Conservation (phyloP, 1,140 invertebrate genomes). For the Dufourea novaeangliae region DNA sequence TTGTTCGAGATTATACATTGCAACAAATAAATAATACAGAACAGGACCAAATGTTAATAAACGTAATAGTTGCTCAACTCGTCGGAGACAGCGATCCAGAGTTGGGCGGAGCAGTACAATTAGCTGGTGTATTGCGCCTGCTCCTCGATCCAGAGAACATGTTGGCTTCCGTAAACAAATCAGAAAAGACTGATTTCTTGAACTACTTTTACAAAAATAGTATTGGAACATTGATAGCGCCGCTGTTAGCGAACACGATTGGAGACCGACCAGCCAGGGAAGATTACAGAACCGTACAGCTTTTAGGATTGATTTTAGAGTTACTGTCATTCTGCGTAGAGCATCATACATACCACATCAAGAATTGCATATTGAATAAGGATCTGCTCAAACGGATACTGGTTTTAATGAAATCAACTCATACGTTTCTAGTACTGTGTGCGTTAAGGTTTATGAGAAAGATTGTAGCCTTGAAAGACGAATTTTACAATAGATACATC, state of each 20-base stretch:
- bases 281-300: slow-evolving; percentile 97
- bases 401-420: slow-evolving; percentile 98
- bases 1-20: slow-evolving; percentile 97
- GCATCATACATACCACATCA: slow-evolving; percentile 99
- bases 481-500: slow-evolving; percentile 98
- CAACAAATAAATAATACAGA: slow-evolving; percentile 94
- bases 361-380: slow-evolving; percentile 98
- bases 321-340: slow-evolving; percentile 99
- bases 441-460: slow-evolving; percentile 98
- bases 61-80: slow-evolving; percentile 99
- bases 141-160: slow-evolving; percentile 99
- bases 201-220: slow-evolving; percentile 99
- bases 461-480: slow-evolving; percentile 98
- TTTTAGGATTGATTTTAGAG: slow-evolving; percentile 96
- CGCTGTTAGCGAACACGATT: slow-evolving; percentile 93
- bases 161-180: slow-evolving; percentile 95
- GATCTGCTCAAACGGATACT: slow-evolving; percentile 96
- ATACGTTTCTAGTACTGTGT: slow-evolving; percentile 98
- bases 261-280: slow-evolving; percentile 94
- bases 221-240: slow-evolving; percentile 96
- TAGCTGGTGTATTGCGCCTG: slow-evolving; percentile 96
- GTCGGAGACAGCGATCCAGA: slow-evolving; percentile 93
- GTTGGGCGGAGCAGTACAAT: slow-evolving; percentile 96
- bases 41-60: slow-evolving; percentile 96
- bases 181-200: slow-evolving; percentile 98